Conservation (phyloP, 2,888 invertebrate species). For the Rhamphomyia laevipes region DNA sequence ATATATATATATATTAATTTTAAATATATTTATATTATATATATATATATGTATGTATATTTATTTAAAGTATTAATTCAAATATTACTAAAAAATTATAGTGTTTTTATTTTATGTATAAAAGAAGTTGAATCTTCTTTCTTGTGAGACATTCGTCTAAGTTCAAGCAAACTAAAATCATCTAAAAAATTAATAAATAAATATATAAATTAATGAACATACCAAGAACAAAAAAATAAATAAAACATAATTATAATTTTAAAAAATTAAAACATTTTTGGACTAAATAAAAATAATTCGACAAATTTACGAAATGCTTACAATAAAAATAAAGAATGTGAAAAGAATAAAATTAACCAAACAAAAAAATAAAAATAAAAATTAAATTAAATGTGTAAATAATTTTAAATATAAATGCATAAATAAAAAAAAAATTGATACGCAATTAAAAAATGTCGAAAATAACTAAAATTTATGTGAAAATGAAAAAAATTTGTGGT, state of each 20-base stretch:
- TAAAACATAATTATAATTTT: neutral
- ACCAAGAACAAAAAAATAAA: neutral
- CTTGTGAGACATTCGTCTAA: neutral
- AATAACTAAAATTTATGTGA: no score
- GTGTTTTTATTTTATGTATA: neutral
- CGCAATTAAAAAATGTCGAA: no score
- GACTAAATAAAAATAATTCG: neutral
- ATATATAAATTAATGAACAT: neutral
- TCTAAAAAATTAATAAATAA: neutral
- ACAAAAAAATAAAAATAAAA: no score
- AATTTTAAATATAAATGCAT: no score
- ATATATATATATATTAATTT: no score
- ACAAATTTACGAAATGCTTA: neutral
- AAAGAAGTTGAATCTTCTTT: slow-evolving; percentile 1
- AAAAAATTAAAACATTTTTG: neutral
- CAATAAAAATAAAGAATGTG: neutral
- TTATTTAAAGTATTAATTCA: neutral
- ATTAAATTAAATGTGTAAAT: no score
- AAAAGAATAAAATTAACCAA: no score
- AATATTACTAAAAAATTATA: neutral
- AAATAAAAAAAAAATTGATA: no score
- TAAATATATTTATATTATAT: no score
- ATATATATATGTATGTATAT: no score
- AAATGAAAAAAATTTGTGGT: no score
- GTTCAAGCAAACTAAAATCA: neutral